Percentiles rank a stretch among this genome's conserved stretches.
Conservation (phyloP, 1,140 invertebrate species). For the Cydia fagiglandana region DNA sequence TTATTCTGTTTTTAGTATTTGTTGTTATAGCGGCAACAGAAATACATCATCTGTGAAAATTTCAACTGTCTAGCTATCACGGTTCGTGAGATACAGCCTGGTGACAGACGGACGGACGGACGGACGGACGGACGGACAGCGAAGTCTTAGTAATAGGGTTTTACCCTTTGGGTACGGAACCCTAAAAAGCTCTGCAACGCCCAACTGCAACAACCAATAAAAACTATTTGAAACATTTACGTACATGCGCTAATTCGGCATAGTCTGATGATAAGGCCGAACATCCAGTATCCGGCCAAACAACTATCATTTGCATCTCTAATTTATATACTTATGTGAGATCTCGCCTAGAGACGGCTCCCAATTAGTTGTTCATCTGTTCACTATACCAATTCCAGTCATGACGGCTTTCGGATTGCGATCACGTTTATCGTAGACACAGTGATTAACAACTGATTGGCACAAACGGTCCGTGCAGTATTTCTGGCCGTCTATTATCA, state of each 20-base stretch:
- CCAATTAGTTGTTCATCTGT: not conserved
- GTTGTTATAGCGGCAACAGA: too few relatives aligned
- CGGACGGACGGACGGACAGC: too few relatives aligned
- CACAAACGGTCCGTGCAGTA: not conserved
- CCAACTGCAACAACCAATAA: too few relatives aligned
- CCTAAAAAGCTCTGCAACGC: not conserved
- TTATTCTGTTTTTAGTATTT: too few relatives aligned
- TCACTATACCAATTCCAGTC: slow-evolving; percentile 2
- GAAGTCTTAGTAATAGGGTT: too few relatives aligned
- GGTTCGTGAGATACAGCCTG: too few relatives aligned
- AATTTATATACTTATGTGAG: not conserved
- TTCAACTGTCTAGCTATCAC: too few relatives aligned
- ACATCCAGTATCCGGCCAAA: too few relatives aligned
- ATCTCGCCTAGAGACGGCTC: not conserved
- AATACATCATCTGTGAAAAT: too few relatives aligned
- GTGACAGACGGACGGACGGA: too few relatives aligned
- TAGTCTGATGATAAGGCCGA: slow-evolving; percentile 1
- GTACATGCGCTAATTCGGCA: not conserved
- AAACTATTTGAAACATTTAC: not conserved
- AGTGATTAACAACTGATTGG: slow-evolving; percentile 14
- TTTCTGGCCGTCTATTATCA: not conserved
- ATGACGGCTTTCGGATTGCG: not conserved
- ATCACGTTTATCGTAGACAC: not conserved
- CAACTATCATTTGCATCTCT: too few relatives aligned
- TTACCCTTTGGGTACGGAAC: too few relatives aligned